phyloP scores from a whole-genome alignment of 1,140 invertebrate genomes.

The Geopemphigus sp. region DNA sequence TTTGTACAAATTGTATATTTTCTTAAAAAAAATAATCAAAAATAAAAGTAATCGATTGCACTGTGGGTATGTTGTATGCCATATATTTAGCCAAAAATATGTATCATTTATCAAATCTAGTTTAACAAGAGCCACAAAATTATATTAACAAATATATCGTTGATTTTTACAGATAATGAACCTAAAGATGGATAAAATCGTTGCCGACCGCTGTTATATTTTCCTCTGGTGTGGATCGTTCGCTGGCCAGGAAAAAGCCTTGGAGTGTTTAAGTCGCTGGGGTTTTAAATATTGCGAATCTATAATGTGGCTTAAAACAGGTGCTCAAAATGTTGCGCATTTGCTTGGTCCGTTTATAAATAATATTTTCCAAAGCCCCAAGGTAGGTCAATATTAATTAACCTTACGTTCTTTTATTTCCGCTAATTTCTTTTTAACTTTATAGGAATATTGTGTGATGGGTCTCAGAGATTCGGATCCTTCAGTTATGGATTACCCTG shows the following conservation, averaged over 20 bases:
- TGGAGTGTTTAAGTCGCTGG: slow-evolving; percentile 93
- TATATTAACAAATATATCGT: too few relatives aligned
- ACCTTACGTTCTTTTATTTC: too few relatives aligned
- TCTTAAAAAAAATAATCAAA: too few relatives aligned
- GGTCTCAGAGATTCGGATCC: background rate
- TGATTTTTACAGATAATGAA: too few relatives aligned
- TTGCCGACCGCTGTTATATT: slow-evolving; percentile 57
- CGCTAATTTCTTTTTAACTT: too few relatives aligned
- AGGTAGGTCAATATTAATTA: background rate
- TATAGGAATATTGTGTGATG: background rate
- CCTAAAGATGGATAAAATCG: too few relatives aligned
- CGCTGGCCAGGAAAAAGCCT: slow-evolving; percentile 87
- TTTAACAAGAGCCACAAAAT: too few relatives aligned
- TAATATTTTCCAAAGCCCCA: background rate
- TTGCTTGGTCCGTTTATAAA: slow-evolving; percentile 55
- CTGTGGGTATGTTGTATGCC: too few relatives aligned
- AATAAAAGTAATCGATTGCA: too few relatives aligned
- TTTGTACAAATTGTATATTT: too few relatives aligned
- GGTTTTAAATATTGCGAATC: slow-evolving; percentile 96
- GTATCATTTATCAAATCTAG: too few relatives aligned
- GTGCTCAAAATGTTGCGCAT: slow-evolving; percentile 88
- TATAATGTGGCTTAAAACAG: slow-evolving; percentile 98
- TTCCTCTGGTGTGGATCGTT: slow-evolving; percentile 96
- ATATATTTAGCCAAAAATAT: too few relatives aligned
- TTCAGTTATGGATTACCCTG: background rate